Conservation (phyloP, 2,113 vertebrate species). For the Polypterus senegalus region DNA sequence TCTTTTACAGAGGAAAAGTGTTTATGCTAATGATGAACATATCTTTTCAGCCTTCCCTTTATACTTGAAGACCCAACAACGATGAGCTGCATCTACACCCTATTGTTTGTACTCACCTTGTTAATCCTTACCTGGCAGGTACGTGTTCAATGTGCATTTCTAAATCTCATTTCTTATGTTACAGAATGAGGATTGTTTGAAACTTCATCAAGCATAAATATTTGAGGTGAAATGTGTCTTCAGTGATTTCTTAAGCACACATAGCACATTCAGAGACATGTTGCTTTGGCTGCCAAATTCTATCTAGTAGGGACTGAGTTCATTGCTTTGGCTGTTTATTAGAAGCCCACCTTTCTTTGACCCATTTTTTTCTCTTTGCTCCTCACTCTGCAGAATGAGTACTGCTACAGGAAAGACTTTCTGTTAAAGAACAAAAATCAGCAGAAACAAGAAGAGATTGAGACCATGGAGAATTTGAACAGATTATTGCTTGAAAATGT, state of each 20-base stretch:
- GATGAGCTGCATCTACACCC: conserved; percentile 75
- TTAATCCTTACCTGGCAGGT: conserved; percentile 86
- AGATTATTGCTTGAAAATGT: conserved; percentile 92
- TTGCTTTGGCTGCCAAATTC: no score
- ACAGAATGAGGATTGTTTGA: no score
- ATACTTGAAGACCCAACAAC: conserved; percentile 47
- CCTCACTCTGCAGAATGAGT: conserved; percentile 62
- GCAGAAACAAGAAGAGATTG: conserved; percentile 87
- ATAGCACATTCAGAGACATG: no score
- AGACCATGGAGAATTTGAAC: conserved; percentile 93
- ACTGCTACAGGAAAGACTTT: conserved; percentile 80
- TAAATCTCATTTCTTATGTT: no score
- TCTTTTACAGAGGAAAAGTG: no score
- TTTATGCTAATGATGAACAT: no score
- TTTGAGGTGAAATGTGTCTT: no score
- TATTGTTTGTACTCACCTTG: conserved; percentile 76
- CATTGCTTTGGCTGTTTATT: neutral
- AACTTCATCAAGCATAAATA: no score
- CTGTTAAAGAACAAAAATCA: conserved; percentile 90
- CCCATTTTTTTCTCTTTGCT: neutral
- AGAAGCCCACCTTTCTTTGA: neutral
- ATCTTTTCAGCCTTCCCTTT: no score
- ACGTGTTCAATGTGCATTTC: neutral
- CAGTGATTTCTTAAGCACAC: no score
- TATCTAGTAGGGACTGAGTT: neutral